Conservation (phyloP, 1,140 invertebrate species). For the Leucophenga varia region DNA sequence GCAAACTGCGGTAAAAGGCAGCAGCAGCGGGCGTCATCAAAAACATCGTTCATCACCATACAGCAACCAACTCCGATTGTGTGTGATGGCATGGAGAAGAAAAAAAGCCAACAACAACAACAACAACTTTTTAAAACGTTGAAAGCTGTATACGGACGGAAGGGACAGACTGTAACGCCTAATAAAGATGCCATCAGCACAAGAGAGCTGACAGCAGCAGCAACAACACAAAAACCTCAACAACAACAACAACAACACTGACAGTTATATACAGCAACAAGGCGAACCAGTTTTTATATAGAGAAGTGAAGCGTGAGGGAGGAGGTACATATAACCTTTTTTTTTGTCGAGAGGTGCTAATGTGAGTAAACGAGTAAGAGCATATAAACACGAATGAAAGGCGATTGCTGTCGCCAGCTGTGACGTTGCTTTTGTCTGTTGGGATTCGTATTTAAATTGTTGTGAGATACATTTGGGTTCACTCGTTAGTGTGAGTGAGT, state of each 20-base stretch:
- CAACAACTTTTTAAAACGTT: no score
- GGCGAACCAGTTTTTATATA: constrained; percentile 43
- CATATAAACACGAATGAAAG: no score
- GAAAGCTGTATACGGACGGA: no score
- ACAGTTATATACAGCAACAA: constrained; percentile 14
- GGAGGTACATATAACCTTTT: no score
- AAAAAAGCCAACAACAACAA: no score
- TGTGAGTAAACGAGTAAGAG: no score
- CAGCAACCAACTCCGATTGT: neutral
- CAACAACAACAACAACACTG: neutral
- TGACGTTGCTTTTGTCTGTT: no score
- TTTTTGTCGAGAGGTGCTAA: no score
- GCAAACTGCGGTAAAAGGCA: constrained; percentile 5
- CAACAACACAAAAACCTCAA: neutral
- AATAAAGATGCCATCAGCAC: neutral
- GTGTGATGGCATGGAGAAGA: neutral
- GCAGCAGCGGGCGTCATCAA: constrained; percentile 28
- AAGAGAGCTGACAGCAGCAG: neutral
- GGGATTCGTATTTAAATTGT: constrained; percentile 34
- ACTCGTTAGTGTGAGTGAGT: no score
- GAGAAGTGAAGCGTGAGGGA: constrained; percentile 23
- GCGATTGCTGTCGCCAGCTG: no score
- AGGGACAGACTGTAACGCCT: neutral
- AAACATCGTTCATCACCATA: constrained; percentile 3
- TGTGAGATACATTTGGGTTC: constrained; percentile 12